phyloP scores from a whole-genome alignment of 2,797 vertebrate species.

The Coluber constrictor region DNA sequence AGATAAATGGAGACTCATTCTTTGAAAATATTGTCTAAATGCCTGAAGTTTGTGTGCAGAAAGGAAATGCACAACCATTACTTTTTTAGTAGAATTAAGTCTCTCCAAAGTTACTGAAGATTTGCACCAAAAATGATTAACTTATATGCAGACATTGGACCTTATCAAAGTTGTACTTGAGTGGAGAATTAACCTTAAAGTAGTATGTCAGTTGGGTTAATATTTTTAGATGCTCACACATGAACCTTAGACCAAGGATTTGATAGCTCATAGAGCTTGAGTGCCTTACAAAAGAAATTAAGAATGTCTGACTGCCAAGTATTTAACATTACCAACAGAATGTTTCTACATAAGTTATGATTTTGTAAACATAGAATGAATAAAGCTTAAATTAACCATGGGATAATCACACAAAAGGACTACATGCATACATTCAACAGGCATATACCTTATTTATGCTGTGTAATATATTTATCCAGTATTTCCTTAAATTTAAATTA shows the following conservation, averaged over 20 bases:
- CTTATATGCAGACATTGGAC: neutral
- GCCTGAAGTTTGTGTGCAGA: accelerated
- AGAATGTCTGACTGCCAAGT: neutral
- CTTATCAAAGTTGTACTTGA: neutral
- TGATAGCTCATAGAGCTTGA: neutral
- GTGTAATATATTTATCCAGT: neutral
- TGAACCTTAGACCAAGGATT: neutral
- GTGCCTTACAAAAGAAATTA: neutral
- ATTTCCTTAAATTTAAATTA: neutral
- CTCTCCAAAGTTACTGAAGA: slow-evolving; percentile 17
- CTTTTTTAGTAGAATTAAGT: neutral
- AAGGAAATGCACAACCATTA: neutral
- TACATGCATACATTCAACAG: neutral
- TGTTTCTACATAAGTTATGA: neutral
- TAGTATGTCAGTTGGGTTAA: neutral
- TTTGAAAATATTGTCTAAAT: neutral
- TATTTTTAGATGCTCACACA: neutral
- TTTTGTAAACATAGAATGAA: neutral
- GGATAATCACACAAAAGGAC: neutral
- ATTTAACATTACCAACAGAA: neutral
- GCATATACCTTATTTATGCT: neutral
- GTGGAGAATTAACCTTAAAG: neutral
- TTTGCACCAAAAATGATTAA: slow-evolving; percentile 16
- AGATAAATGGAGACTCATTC: neutral
- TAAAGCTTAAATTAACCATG: neutral